phyloP scores from a whole-genome alignment of 2,888 invertebrate genomes.

The Nephrotoma guestfalica region DNA sequence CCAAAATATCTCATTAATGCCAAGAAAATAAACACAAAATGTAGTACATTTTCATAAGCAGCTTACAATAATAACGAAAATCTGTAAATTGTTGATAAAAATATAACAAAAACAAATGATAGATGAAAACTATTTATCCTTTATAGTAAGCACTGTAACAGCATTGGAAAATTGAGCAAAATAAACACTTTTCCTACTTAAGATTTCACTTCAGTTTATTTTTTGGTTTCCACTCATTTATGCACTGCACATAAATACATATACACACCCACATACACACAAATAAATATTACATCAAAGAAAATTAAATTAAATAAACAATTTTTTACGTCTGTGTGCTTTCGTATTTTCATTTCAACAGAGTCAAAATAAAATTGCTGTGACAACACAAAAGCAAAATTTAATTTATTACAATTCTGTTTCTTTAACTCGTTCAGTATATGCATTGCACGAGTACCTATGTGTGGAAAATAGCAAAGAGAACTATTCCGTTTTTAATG shows the following conservation, averaged over 20 bases:
- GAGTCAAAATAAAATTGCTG: neutral
- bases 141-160: neutral
- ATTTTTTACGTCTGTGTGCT: neutral
- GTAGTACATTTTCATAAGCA: neutral
- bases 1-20: too few species aligned
- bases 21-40: neutral
- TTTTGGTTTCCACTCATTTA: neutral
- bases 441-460: neutral
- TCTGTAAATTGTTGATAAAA: neutral
- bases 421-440: neutral
- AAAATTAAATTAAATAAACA: neutral
- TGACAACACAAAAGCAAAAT: neutral
- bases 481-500: neutral
- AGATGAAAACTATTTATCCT: neutral
- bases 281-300: neutral
- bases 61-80: neutral
- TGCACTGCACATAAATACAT: neutral
- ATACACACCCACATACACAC: neutral
- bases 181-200: neutral
- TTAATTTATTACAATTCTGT: neutral
- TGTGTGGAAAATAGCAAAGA: neutral
- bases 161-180: neutral
- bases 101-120: neutral
- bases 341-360: neutral
- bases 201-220: neutral